Base-by-base conservation (phyloP, 2,113 vertebrate species). In the Clupea harengus region DNA sequence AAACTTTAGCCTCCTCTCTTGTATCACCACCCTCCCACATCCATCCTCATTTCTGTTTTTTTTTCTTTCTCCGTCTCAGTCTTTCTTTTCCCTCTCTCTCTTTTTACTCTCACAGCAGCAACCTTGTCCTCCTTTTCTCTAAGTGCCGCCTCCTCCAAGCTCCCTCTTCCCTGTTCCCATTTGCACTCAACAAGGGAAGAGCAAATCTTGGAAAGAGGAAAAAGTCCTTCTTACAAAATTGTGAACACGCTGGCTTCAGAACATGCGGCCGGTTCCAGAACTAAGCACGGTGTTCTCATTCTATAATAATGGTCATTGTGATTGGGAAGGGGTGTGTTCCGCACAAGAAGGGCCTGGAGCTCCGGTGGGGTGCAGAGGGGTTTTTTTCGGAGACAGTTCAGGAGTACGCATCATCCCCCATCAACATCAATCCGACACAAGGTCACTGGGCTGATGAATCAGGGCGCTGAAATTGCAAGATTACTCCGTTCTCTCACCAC, bases 341-440 rank as follows among this genome's bases (percentile, higher is more conserved):
- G 64, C 25, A 13, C 25, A 72, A 22, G 57, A 60, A n/a, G 57
- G 57, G 18, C 2, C 20, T 60, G 57, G 3, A 22, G n/a, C 57
- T 22, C 18, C 22, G n/a, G 57, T 60, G 8, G 5, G 18, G 57
- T 22, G 57, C 22, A 20, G 22, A 60, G 8, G 57, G 57, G 5
- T 20, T 3, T 20, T 67, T 67, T 72, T 25, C 10, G 64, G 22
- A n/a, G 22, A 2, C 20, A 13, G 64, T 7, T 0, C 64, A 13
- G 64, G 64, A 32, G 8, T 32, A 11, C 11, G 2, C 3, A 28
- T 72, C 64, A 8, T 28, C 28, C 78, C 50, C 46, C 18, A n/a
- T 89, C 80, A 28, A 85, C 85, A 85, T 89, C 84, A 93, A 92
- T 93, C 93, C 89, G 90, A 86, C 82, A 89, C 93, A 94, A 94